Base-by-base conservation (phyloP, 2,797 vertebrate species). In the Urosaurus nigricauda region DNA sequence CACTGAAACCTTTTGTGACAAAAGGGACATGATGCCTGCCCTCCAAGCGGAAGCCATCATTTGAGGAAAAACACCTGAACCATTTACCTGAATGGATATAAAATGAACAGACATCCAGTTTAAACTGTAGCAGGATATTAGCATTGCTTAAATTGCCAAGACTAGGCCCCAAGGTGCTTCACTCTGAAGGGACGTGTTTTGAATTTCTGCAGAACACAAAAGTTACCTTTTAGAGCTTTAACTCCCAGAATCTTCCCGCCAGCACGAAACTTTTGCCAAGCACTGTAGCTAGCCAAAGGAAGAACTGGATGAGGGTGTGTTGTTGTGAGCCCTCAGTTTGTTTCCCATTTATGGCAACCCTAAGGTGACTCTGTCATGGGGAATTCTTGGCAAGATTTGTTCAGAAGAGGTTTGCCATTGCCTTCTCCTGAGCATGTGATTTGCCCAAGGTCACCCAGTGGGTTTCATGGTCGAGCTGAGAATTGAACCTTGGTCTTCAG, bases 1-100 rank as follows among this genome's bases (percentile, higher is more conserved):
- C 90, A 87, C 92, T 93, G 95, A 96, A 96, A 96, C 95, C 87
- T 82, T 93, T 96, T 92, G 89, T 94, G 96, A 96, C 95, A 95
- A 92, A 92, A 95, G 92, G 94, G 88, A 88, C 93, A 86, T 92
- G 91, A 91, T 77, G 83, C 92, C 91, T 68, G 11, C 58, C 71
- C 91, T 87, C 90, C 84, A 93, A 96, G 91, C 92, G 93, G 94
- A 93, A 96, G 91, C 88, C 93, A 92, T 94, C 90, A 80, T 92
- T 88, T 93, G 93, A 95, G 91, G 88, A 94, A 91, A 93, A 92
- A 83, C 94, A 95, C 93, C 93, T 94, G 94, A 96, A 94, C 94
- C 92, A 94, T 95, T 95, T 93, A 92, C 88, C 65, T 94, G 90
- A 92, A 68, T 94, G 94, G 84, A 95, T 91, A 94, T 94, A 90